A percentile compares a stretch with the other conserved stretches of the same genome.
Evolutionary conservation across 2,797 vertebrate genomes (phyloP).

Genomic region (Esox masquinongy): DNA sequence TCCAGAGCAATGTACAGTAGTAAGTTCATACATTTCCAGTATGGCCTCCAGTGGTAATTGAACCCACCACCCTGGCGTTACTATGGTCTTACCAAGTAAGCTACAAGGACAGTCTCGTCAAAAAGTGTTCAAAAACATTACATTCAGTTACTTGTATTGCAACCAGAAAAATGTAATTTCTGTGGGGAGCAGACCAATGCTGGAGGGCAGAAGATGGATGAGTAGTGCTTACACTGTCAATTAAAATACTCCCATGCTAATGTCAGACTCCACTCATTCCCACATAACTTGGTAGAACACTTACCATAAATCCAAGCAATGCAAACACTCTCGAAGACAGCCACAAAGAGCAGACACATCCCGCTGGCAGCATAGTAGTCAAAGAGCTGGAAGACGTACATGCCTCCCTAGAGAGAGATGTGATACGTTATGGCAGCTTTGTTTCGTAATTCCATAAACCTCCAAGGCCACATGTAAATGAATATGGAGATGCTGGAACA

Average conservation of each 20-base stretch:
- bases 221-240: neutral
- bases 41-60: too few relatives aligned
- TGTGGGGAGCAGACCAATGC: neutral
- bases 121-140: neutral
- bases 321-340: conserved; percentile 90
- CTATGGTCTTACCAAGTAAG: too few relatives aligned
- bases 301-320: conserved; percentile 95
- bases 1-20: too few relatives aligned
- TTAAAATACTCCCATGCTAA: conserved; percentile 27
- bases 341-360: conserved; percentile 94
- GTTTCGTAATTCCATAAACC: neutral
- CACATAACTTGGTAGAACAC: conserved; percentile 47
- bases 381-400: conserved; percentile 97
- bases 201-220: neutral
- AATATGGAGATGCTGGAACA: neutral
- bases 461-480: neutral
- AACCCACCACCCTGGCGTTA: too few relatives aligned
- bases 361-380: conserved; percentile 97
- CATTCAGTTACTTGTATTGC: neutral
- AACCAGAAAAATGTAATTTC: neutral
- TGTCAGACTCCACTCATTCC: neutral
- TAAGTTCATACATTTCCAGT: too few relatives aligned
- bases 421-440: neutral
- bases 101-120: neutral
- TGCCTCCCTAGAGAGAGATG: conserved; percentile 83